Percentiles rank a stretch among this genome's conserved stretches.
Conservation (phyloP, 2,797 vertebrate genomes). For the Denticeps clupeoides region DNA sequence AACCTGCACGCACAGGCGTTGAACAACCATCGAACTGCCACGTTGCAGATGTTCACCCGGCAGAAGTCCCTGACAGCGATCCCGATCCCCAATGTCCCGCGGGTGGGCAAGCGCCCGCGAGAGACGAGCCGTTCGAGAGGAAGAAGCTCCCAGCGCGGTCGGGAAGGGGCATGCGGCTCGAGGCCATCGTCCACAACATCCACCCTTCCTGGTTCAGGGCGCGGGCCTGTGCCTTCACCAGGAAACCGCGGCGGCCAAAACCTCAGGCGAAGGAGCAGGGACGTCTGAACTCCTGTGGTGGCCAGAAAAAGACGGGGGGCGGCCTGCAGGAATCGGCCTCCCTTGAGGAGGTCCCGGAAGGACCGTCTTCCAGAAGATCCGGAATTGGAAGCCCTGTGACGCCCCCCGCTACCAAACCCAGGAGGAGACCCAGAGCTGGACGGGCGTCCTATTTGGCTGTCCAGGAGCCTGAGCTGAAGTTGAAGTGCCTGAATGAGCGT, state of each 20-base stretch:
- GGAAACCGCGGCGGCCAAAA: constrained; percentile 30
- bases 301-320: no score
- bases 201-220: constrained; percentile 50
- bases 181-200: constrained; percentile 62
- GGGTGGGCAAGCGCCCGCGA: constrained; percentile 27
- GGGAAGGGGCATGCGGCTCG: constrained; percentile 51
- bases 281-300: no score
- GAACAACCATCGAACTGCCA: neutral
- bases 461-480: constrained; percentile 61
- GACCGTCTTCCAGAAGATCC: no score
- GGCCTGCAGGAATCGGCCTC: no score
- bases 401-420: constrained; percentile 33
- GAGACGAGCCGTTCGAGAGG: constrained; percentile 35
- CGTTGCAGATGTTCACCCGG: neutral
- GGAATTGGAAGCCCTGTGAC: no score
- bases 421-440: constrained; percentile 33
- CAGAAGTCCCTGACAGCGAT: no score
- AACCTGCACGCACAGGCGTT: no score
- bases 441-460: constrained; percentile 48
- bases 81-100: no score
- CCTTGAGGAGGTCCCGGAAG: no score
- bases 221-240: constrained; percentile 33
- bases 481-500: constrained; percentile 55
- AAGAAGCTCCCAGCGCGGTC: constrained; percentile 51
- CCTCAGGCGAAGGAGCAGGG: constrained; percentile 9